Base-by-base conservation (phyloP, 2,888 invertebrate species). In the Lagria hirta region DNA sequence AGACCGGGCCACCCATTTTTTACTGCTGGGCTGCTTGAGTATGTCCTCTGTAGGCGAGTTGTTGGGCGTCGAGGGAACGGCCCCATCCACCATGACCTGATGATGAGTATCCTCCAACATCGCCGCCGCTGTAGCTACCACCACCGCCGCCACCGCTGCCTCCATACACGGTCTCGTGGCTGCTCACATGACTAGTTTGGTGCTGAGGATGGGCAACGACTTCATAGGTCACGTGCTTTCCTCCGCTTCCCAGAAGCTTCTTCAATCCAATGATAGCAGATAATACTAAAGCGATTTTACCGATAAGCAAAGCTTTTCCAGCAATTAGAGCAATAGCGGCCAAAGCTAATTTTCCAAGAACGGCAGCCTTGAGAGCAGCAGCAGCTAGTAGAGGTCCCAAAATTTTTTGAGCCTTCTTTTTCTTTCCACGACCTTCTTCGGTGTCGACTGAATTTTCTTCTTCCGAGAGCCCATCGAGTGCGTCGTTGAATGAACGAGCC, bases 171-270 rank as follows among this genome's bases (percentile, higher is more conserved):
- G 77, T 73, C 45, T 87, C 86, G 59, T 84, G 82, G 52, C 86
- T 83, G 45, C 82, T 79, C 48, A 82, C 79, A 65, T 83, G 82
- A 62, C 81, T 80, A 52, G 81, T 76, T 47, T 82, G 78, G 68
- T 88, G 88, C 61, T 88, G 88, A 36, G 89, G 88, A 69, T 90
- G 90, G 0, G 88, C 82, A 0, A 90, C 88, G 18, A 90, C 89
- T 67, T 90, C 90, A 65, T 90, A 90, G 3, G 90, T 90, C 51
- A 90, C 90, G 64, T 88, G 88, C 66, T 89, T 90, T 15, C 71
- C 70, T 72, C 87, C 84, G 64, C 70, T 69, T 34, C 84, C 83
- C 53, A 90, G 71, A 33, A 90, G 74, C 68, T 90, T 90, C 77
- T 89, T 89, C 68, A 90, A 72, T 2, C 89, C 89, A 61, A 90